These are phyloP conservation scores for Equus przewalskii DNA, from an alignment of 2,113 vertebrate species.

Conservation along the genomic window DNA sequence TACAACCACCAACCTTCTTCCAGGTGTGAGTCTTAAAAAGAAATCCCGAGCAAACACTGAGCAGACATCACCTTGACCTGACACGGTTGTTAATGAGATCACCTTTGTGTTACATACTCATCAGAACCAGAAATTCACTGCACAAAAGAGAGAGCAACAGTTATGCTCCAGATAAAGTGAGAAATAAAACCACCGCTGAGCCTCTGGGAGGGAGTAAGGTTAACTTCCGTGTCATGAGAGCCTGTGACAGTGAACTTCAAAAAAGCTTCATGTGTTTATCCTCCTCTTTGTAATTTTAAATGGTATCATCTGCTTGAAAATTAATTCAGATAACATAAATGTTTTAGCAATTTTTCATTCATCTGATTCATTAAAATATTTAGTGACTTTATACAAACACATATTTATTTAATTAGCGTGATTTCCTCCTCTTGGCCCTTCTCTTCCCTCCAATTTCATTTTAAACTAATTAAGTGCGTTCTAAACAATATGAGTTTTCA, in stretches of 20 bases:
- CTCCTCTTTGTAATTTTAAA: not conserved
- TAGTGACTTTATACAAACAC: not conserved
- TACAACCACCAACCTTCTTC: not conserved
- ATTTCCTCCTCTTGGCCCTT: not conserved
- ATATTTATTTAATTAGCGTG: not conserved
- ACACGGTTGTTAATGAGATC: not conserved
- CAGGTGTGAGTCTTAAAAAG: not conserved
- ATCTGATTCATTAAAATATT: not conserved
- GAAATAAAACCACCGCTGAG: not conserved
- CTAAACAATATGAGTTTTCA: not conserved
- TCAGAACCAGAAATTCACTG: conserved; percentile 59
- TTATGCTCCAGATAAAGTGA: not conserved
- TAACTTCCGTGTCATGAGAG: fast-evolving
- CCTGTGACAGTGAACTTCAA: not conserved
- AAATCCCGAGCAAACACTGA: not conserved
- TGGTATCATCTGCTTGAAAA: not conserved
- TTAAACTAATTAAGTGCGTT: conserved; percentile 13
- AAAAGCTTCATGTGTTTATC: not conserved
- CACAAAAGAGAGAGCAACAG: not conserved
- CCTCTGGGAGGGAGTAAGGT: fast-evolving
- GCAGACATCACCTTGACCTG: conserved; percentile 30
- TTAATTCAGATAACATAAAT: not conserved
- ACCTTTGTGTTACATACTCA: not conserved
- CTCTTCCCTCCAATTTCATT: conserved; percentile 27
- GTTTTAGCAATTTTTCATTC: not conserved